Percentiles rank a stretch among this genome's conserved stretches.
Conservation (phyloP, 2,888 invertebrate genomes). For the Carabus problematicus region DNA sequence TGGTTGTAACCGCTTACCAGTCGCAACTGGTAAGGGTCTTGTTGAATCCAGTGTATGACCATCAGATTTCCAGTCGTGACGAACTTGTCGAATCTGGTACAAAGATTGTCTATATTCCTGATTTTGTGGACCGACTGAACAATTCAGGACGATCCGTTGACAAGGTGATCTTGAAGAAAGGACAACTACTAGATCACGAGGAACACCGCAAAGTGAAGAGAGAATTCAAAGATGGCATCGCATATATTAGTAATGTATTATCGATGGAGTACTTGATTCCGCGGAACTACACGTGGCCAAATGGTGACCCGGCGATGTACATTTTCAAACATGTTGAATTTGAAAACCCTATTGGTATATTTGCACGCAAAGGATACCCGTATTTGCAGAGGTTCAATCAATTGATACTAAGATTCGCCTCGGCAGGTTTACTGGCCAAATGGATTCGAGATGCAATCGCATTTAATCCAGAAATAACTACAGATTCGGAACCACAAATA, state of each 20-base stretch:
- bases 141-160: conserved; percentile 19
- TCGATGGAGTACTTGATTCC: neutral
- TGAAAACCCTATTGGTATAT: neutral
- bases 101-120: conserved; percentile 11
- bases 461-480: neutral
- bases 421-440: neutral
- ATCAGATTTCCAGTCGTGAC: conserved; percentile 30
- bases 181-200: neutral
- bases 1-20: conserved; percentile 24
- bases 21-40: conserved; percentile 28
- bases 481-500: neutral
- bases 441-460: neutral
- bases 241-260: conserved; percentile 9
- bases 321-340: neutral
- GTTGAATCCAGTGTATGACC: conserved; percentile 15
- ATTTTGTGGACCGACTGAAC: conserved; percentile 9
- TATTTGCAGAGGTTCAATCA: conserved; percentile 15
- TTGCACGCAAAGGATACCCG: neutral
- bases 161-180: neutral
- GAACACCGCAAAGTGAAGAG: neutral
- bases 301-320: conserved; percentile 6
- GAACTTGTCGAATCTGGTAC: conserved; percentile 22
- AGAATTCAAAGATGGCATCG: neutral
- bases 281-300: neutral
- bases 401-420: conserved; percentile 4